These are phyloP conservation scores for Laticauda colubrina DNA, from an alignment of 2,113 vertebrate genomes.

Conservation along the genomic window DNA sequence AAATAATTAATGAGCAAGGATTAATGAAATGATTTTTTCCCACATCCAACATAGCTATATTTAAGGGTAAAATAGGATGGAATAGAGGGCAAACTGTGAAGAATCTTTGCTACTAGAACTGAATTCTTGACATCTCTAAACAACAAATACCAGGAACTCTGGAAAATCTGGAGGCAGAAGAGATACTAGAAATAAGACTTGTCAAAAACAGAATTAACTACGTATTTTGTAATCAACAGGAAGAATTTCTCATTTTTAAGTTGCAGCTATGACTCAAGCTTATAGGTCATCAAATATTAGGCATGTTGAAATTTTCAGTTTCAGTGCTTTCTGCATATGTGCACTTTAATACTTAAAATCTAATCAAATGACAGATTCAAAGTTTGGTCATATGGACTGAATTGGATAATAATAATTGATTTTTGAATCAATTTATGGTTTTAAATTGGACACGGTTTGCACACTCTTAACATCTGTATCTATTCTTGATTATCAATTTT, in stretches of 20 bases:
- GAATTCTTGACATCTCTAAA: conserved; percentile 60
- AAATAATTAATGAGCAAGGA: background rate
- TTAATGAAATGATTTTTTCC: background rate
- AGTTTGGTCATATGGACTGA: background rate
- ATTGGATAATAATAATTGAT: background rate
- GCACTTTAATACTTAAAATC: background rate
- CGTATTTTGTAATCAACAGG: conserved; percentile 13
- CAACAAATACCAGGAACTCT: conserved; percentile 51
- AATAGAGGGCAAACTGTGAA: conserved; percentile 25
- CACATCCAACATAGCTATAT: background rate
- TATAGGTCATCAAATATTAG: conserved; percentile 9
- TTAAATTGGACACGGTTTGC: background rate
- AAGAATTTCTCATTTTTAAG: conserved; percentile 32
- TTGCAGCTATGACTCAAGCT: conserved; percentile 13
- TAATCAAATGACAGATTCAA: background rate
- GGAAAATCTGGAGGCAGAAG: conserved; percentile 36
- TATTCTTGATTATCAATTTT: conserved; percentile 3
- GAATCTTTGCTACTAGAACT: conserved; percentile 49
- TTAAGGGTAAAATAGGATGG: background rate
- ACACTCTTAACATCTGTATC: background rate
- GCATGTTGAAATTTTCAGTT: background rate
- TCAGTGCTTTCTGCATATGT: background rate
- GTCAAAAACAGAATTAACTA: conserved; percentile 35
- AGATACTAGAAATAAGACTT: conserved; percentile 41
- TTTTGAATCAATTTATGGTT: background rate